Percentiles rank a stretch among this genome's conserved stretches.
These are phyloP conservation scores for Cryptocephalus primarius DNA, from an alignment of 2,888 invertebrate genomes.

Conservation along the genomic window DNA sequence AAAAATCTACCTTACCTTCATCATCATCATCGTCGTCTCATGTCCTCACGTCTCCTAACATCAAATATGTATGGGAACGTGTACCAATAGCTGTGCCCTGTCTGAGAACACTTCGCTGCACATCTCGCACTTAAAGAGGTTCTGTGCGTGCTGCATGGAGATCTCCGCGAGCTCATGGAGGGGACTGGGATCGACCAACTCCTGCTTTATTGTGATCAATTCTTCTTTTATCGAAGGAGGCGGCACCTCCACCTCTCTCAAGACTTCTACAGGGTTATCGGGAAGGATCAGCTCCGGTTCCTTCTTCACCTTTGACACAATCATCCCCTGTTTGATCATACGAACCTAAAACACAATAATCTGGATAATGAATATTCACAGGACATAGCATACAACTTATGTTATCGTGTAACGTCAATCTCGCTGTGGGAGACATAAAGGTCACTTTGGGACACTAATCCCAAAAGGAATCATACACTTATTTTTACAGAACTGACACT, in stretches of 20 bases:
- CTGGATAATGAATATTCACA: no score
- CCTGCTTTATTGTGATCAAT: conserved; percentile 21
- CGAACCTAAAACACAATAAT: conserved; percentile 18
- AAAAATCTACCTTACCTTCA: no score
- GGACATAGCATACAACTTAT: no score
- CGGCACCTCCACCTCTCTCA: not conserved
- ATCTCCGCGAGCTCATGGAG: conserved; percentile 43
- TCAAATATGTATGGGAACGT: conserved; percentile 78
- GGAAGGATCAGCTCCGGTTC: conserved; percentile 24
- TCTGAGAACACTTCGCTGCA: conserved; percentile 65
- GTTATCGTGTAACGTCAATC: no score
- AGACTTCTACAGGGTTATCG: conserved; percentile 4
- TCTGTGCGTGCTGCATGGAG: conserved; percentile 37
- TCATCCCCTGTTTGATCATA: conserved; percentile 35
- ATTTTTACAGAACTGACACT: no score
- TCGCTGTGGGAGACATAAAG: no score
- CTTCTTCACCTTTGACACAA: conserved; percentile 30
- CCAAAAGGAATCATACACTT: no score
- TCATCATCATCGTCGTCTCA: no score
- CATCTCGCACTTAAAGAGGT: conserved; percentile 68
- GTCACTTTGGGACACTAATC: not conserved
- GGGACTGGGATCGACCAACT: conserved; percentile 37
- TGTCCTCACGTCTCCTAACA: conserved; percentile 21
- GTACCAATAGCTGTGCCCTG: conserved; percentile 60
- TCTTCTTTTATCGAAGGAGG: not conserved